A percentile compares a stretch with the other conserved stretches of the same genome.
phyloP scores from a whole-genome alignment of 1,140 invertebrate genomes.

The Cherax destructor region DNA sequence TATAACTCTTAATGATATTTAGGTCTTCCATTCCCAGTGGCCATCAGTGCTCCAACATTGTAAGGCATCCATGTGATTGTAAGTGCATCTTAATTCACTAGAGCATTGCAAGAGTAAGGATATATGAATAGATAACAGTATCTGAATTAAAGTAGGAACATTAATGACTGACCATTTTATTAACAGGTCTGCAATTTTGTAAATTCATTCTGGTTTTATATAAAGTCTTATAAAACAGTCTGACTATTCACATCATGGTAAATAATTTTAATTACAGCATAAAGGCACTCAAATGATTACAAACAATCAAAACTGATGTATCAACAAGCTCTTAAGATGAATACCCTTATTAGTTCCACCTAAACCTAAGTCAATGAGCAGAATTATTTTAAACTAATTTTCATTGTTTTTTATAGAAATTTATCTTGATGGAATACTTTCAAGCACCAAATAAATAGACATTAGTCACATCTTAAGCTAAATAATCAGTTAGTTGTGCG shows the following conservation, averaged over 20 bases:
- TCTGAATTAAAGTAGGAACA: constrained; percentile 50
- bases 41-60: constrained; percentile 37
- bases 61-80: constrained; percentile 62
- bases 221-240: constrained; percentile 36
- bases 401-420: constrained; percentile 17
- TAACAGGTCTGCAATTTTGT: constrained; percentile 15
- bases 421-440: constrained; percentile 26
- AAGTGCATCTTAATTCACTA: constrained; percentile 58
- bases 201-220: constrained; percentile 20
- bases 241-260: constrained; percentile 22
- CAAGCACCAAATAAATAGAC: constrained; percentile 62
- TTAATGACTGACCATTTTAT: constrained; percentile 35
- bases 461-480: constrained; percentile 46
- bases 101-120: constrained; percentile 37
- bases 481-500: constrained; percentile 44
- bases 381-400: constrained; percentile 35
- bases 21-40: constrained; percentile 43
- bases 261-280: constrained; percentile 58
- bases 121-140: constrained; percentile 16
- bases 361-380: constrained; percentile 54
- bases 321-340: constrained; percentile 45
- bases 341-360: constrained; percentile 62
- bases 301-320: constrained; percentile 56
- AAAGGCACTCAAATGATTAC: constrained; percentile 68
- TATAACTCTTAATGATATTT: background rate